Percentiles rank a stretch among this genome's conserved stretches.
phyloP scores from a whole-genome alignment of 2,797 vertebrate species.

The Melanotaenia maccullochi region DNA sequence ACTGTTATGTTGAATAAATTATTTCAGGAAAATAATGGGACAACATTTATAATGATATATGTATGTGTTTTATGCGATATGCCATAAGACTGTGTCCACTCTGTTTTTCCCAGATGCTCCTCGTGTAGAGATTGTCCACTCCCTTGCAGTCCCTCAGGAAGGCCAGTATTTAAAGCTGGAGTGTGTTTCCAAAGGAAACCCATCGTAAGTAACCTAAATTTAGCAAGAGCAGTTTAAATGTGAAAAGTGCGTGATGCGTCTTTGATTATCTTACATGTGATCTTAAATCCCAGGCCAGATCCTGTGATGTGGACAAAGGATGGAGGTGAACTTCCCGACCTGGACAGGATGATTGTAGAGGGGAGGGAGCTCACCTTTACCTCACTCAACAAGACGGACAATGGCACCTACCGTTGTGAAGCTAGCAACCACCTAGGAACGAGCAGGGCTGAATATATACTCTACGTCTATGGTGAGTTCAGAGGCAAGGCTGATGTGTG shows the following conservation, averaged over 20 bases:
- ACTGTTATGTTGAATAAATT: background rate
- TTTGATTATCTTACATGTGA: constrained; percentile 24
- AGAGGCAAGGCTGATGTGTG: background rate
- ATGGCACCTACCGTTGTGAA: constrained; percentile 98
- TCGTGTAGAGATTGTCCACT: constrained; percentile 91
- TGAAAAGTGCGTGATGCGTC: background rate
- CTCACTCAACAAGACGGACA: constrained; percentile 98
- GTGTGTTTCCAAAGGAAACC: constrained; percentile 97
- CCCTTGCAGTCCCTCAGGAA: constrained; percentile 92
- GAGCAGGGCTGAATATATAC: constrained; percentile 93
- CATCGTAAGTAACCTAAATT: constrained; percentile 89
- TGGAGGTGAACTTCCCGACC: constrained; percentile 93
- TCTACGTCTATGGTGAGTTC: constrained; percentile 97
- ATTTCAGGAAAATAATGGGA: constrained; percentile 1
- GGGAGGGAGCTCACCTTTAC: constrained; percentile 95
- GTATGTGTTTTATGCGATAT: background rate
- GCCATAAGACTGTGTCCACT: constrained; percentile 2
- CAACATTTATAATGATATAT: background rate
- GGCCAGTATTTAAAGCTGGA: constrained; percentile 95
- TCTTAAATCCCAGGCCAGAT: constrained; percentile 86
- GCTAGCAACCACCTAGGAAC: constrained; percentile 95
- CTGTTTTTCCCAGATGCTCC: constrained; percentile 88
- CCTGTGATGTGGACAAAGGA: constrained; percentile 98
- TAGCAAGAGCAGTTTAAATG: constrained; percentile 7
- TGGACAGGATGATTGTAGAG: constrained; percentile 96